Evolutionary conservation across 1,140 invertebrate genomes (phyloP), one percentile per base, ranked within the genome.

Genomic region (Cherax destructor): DNA sequence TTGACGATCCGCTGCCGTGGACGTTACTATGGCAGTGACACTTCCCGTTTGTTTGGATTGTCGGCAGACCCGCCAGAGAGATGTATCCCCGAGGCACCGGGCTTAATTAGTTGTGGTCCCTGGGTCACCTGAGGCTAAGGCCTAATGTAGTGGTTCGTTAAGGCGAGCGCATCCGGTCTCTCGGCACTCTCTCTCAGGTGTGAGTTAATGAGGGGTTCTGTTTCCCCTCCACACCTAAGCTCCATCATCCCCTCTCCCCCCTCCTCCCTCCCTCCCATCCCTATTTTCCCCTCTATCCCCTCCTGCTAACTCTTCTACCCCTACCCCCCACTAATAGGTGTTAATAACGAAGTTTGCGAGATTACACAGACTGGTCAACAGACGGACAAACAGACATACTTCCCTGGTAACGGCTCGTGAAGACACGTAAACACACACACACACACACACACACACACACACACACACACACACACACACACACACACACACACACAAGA

Each of bases 191-290:
- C 50, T 41, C 80, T 69, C 59, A 88, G 87, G 87, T 88, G 87
- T 59, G n/a, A 74, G 87, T 49, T 83, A 88, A 88, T 88, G 78
- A 88, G 79, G 65, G 79, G 87, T 50, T 88, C 87, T 88, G 87
- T 76, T 83, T 49, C 80, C 87, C 49, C 77, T 50, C 86, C 56
- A 24, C 30, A 30, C 78, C 49, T 21, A 18, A 18, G 11, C 77
- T 79, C 47, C 21, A 52, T 21, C 50, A 10, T 0, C n/a, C 18
- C 0, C 59, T 13, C 49, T 1, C 18, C 49, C 4, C 49, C 79
- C 4, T 18, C 56, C 52, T 7, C 52, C 13, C 52, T 56, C 52
- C 11, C 41, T 18, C 13, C 52, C n/a, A n/a, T 9, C 52, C 52
- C 13, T 56, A 56, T 56, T 56, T 4, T 56, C 13, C 13, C 52